phyloP scores from a whole-genome alignment of 2,888 invertebrate genomes.

The Diarsia dahlii region DNA sequence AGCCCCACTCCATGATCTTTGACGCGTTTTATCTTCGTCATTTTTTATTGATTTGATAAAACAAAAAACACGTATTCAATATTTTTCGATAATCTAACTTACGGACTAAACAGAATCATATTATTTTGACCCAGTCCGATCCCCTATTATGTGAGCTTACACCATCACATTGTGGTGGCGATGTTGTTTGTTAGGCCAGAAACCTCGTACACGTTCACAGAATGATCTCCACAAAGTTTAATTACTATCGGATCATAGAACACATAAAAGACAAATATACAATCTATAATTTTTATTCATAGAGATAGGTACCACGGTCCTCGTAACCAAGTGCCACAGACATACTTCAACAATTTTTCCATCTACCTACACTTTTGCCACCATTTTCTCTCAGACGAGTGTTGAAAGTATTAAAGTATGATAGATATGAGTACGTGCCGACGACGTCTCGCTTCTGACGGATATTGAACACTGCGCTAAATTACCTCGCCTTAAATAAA shows the following conservation, averaged over 20 bases:
- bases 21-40: too few relatives aligned
- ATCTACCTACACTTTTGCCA: slow-evolving; percentile 14
- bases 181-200: neutral
- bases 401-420: slow-evolving; percentile 62
- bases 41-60: too few relatives aligned
- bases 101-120: too few relatives aligned
- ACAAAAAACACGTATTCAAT: too few relatives aligned
- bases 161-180: too few relatives aligned
- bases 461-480: slow-evolving; percentile 66
- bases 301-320: neutral
- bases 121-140: too few relatives aligned
- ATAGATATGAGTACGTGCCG: slow-evolving; percentile 62
- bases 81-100: too few relatives aligned
- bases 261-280: neutral
- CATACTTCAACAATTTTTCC: slow-evolving; percentile 2
- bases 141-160: neutral
- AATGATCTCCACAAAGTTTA: neutral
- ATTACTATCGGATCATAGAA: neutral
- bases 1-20: too few relatives aligned
- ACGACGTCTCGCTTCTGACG: slow-evolving; percentile 51
- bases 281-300: neutral
- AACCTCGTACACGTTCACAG: neutral
- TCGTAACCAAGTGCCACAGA: slow-evolving; percentile 8
- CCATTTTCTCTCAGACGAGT: slow-evolving; percentile 30
- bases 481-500: slow-evolving; percentile 58